Conservation (phyloP, 2,113 vertebrate species). For the Caranx ignobilis region DNA sequence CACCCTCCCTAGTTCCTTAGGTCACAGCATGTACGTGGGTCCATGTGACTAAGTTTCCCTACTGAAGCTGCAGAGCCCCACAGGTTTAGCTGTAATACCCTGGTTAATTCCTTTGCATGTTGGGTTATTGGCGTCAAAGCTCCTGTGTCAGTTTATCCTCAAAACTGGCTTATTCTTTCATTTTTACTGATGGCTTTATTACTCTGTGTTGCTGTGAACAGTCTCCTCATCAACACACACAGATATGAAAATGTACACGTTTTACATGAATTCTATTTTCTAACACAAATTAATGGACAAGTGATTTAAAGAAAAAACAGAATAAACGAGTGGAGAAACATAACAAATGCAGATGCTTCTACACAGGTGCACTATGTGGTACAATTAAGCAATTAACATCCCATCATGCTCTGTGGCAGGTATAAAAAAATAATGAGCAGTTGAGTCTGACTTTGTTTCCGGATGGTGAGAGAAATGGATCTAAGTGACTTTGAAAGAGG, state of each 20-base stretch:
- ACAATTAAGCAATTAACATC: too few relatives aligned
- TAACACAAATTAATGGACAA: too few relatives aligned
- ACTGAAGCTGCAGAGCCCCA: slow-evolving; percentile 50
- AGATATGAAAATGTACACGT: neutral
- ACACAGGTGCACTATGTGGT: too few relatives aligned
- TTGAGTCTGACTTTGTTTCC: too few relatives aligned
- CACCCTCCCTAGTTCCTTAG: slow-evolving; percentile 30
- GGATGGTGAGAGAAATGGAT: too few relatives aligned
- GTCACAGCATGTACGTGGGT: slow-evolving; percentile 44
- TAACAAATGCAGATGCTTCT: too few relatives aligned
- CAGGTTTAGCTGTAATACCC: slow-evolving; percentile 78
- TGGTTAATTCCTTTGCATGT: slow-evolving; percentile 71
- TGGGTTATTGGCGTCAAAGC: slow-evolving; percentile 69
- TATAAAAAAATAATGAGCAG: too few relatives aligned
- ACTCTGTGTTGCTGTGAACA: slow-evolving; percentile 21
- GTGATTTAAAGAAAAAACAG: too few relatives aligned
- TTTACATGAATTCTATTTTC: too few relatives aligned
- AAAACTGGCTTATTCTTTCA: slow-evolving; percentile 50
- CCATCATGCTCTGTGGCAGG: too few relatives aligned
- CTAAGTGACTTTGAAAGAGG: too few relatives aligned
- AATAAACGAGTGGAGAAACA: too few relatives aligned
- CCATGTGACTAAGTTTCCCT: slow-evolving; percentile 37
- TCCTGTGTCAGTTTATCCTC: slow-evolving; percentile 61
- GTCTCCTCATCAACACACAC: slow-evolving; percentile 3
- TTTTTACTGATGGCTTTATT: slow-evolving; percentile 69